Evolutionary conservation across 2,888 invertebrate genomes (phyloP), one percentile per base, ranked within the genome.

Genomic region (Rosalia funebris): DNA sequence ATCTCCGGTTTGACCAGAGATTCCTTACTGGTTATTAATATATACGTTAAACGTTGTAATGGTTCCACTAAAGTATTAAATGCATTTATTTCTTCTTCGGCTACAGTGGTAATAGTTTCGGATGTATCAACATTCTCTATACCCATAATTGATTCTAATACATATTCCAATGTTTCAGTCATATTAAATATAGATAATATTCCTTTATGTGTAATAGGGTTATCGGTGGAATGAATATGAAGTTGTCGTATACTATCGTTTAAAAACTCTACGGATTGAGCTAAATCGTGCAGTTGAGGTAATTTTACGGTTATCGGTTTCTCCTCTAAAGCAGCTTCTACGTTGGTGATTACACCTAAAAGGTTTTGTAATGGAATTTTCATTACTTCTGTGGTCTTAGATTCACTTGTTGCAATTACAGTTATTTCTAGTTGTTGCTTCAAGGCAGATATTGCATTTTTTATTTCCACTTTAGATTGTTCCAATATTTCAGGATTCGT

Each of bases 391-490:
- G 63, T 11, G 34, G 37, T 20, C 60, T 65, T 50, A 17, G 57
- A 16, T 39, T 60, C 58, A 9, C 50, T 17, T 25, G 56, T 39
- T 10, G 25, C 34, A 31, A 56, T 52, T 37, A n/a, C n/a, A n/a
- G 70, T 48, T 5, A 53, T 46, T 42, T 62, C 52, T 32, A 70
- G 53, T 44, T 55, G 44, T 25, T 52, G 47, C 50, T 65, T 64
- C 10, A 72, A 11, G 11, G 37, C 20, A 11, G 37, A 14, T 31
- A 69, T 11, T 1, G 68, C 66, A 32, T 60, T 48, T 14, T 62
- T 60, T 11, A 68, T 15, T 60, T 69, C 63, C 1, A 64, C 44
- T 56, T 65, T 64, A 60, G 63, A 58, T 39, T 54, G 39, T 15
- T 69, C 61, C 4, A 54, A 11, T 16, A 64, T 39, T 48, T 70